Base-by-base conservation (phyloP, 1,140 invertebrate genomes). In the Chironomus striatipennis region DNA sequence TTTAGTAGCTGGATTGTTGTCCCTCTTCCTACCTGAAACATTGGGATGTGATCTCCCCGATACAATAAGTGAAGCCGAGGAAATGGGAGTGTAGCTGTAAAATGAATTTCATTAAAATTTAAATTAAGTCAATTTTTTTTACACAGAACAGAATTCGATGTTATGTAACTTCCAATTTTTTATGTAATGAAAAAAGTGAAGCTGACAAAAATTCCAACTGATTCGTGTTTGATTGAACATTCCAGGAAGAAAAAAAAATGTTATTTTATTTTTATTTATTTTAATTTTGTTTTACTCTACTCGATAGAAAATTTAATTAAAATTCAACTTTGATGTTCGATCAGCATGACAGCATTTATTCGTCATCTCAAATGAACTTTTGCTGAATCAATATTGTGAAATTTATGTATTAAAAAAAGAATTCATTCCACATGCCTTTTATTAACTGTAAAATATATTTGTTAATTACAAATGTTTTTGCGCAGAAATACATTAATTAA, bases 11-110 rank as follows among this genome's bases (percentile, higher is more conserved):
- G 86, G 84, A 9, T n/a, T 88, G 9, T 78, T 90, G 42, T 85
- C 88, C 7, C 79, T 91, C 5, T 81, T 86, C 8, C 87, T 91
- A 77, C 91, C 91, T 0, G 90, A 92, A 83, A 92, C 90, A 0
- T 79, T 88, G 8, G 86, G 87, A 65, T 85, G 83, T 5, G 88
- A 87, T 76, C 81, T 92, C 75, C 90, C 90, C 0, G 89, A 91
- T 80, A 91, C 89, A 0, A 81, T 92, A 1, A 84, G 85, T 75
- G 89, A 92, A 77, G 89, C 89, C 1, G 88, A 90, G 80, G 85
- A 85, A 34, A 84, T 91, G 43, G 84, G 24, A 34, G 24, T 5
- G 5, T 34, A 34, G 5, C 5, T 34, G 1, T 34, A 34, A 34
- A 34, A 34, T 34, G 24, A 34, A 34, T 34, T 34, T 34, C 24